Evolutionary conservation across 2,888 invertebrate species (phyloP).

Genomic region (Aplocera efformata): DNA sequence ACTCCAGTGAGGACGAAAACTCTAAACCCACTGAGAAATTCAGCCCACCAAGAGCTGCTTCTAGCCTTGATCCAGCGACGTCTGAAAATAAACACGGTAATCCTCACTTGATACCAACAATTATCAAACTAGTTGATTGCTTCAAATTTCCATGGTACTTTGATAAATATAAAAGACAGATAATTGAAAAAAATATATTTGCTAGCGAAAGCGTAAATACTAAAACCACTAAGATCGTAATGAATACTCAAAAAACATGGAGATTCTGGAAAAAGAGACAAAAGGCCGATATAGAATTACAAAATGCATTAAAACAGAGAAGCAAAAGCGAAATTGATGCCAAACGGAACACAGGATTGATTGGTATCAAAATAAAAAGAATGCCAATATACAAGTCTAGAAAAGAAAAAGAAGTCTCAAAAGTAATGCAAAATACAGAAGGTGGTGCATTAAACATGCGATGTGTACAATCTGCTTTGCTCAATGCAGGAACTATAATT

Average conservation of each 20-base stretch:
- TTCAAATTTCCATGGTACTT: slow-evolving; percentile 25
- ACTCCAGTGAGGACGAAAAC: slow-evolving; percentile 8
- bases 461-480: slow-evolving; percentile 1
- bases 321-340: slow-evolving; percentile 35
- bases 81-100: background rate
- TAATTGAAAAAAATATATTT: slow-evolving; percentile 1
- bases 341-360: slow-evolving; percentile 44
- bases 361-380: slow-evolving; percentile 42
- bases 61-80: background rate
- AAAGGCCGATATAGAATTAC: slow-evolving; percentile 19
- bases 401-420: background rate
- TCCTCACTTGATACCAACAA: background rate
- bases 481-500: background rate
- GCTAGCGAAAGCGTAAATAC: background rate
- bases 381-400: slow-evolving; percentile 4
- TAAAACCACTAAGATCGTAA: background rate
- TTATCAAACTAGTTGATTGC: slow-evolving; percentile 14
- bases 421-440: background rate
- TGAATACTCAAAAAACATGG: background rate
- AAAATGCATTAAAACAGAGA: slow-evolving; percentile 24
- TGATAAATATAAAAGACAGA: slow-evolving; percentile 18
- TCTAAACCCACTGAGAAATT: background rate
- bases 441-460: background rate
- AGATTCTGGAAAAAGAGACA: slow-evolving; percentile 6
- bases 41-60: background rate